These are phyloP conservation scores for Urocitellus parryii DNA, from an alignment of 2,113 vertebrate genomes.

Conservation along the genomic window DNA sequence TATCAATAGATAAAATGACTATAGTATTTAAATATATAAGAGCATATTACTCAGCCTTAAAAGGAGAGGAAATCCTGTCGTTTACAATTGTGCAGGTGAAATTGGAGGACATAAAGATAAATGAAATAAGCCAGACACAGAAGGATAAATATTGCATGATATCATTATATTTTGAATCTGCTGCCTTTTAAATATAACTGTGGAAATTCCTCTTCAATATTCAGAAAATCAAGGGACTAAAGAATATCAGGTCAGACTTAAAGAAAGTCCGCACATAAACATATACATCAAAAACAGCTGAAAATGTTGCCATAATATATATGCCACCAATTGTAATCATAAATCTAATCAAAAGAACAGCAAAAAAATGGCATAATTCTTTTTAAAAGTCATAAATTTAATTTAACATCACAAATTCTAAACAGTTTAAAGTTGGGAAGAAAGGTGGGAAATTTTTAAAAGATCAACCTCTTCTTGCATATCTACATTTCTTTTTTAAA, in stretches of 20 bases:
- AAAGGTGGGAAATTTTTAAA: background rate
- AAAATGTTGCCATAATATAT: background rate
- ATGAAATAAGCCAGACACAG: background rate
- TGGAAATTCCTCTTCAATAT: background rate
- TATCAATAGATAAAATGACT: background rate
- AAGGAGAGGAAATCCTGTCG: background rate
- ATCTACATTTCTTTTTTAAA: background rate
- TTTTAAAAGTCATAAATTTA: background rate
- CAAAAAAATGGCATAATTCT: background rate
- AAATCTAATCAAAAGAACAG: background rate
- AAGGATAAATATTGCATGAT: background rate
- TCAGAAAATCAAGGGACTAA: background rate
- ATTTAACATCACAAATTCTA: background rate
- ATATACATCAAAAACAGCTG: background rate
- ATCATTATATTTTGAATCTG: background rate
- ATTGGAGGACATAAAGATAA: background rate
- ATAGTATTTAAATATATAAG: background rate
- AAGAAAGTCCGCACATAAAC: background rate
- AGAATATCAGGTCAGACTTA: background rate
- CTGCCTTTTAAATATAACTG: background rate
- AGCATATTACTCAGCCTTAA: background rate
- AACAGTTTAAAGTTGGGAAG: slow-evolving; percentile 30
- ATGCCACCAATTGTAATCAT: background rate
- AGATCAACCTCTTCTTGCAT: background rate
- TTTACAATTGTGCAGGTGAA: background rate